A percentile compares a stretch with the other conserved stretches of the same genome.
These are phyloP conservation scores for Acanthiza pusilla DNA, from an alignment of 2,797 vertebrate species.

Conservation along the genomic window DNA sequence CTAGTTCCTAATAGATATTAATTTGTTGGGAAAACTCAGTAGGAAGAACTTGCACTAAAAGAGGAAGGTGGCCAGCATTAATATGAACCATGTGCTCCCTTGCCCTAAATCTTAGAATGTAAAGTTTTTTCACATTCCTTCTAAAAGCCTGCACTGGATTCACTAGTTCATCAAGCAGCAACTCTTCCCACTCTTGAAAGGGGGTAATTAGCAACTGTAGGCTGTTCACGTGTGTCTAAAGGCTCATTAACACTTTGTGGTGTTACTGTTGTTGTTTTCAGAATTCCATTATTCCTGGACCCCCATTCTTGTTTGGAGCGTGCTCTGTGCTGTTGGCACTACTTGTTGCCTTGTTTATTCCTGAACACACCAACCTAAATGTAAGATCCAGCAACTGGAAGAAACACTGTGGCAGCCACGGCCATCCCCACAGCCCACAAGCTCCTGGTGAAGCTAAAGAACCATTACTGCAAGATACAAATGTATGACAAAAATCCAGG, in stretches of 20 bases:
- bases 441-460: conserved; percentile 86
- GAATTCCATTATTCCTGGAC: conserved; percentile 86
- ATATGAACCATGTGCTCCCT: background rate
- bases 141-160: background rate
- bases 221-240: background rate
- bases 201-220: rapidly evolving
- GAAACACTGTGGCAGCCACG: conserved; percentile 81
- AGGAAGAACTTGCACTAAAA: background rate
- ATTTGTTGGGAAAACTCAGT: background rate
- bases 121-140: background rate
- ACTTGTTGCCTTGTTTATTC: conserved; percentile 89
- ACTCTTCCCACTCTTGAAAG: rapidly evolving
- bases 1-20: background rate
- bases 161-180: background rate
- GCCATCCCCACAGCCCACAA: conserved; percentile 83
- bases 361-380: conserved; percentile 81
- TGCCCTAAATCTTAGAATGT: background rate
- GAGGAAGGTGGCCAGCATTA: too few relatives aligned
- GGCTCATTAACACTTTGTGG: background rate
- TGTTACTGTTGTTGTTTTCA: conserved; percentile 35
- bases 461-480: conserved; percentile 85
- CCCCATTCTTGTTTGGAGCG: conserved; percentile 84
- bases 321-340: conserved; percentile 86
- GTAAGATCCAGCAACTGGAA: conserved; percentile 80
- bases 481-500: conserved; percentile 75